phyloP scores from a whole-genome alignment of 1,140 invertebrate species.

The Hyles euphorbiae region DNA sequence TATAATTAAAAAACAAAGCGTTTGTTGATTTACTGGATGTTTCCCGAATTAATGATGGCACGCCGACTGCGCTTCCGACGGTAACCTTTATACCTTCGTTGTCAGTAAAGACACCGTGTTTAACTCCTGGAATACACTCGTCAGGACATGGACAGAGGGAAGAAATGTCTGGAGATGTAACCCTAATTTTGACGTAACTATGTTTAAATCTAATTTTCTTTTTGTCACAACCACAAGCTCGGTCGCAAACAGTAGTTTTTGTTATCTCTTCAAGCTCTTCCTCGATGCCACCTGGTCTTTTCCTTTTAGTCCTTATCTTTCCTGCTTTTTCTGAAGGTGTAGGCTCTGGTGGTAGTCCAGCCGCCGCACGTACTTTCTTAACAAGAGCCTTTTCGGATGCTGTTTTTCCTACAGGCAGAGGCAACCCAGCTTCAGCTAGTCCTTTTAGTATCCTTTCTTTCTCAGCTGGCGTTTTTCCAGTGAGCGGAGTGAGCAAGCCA shows the following conservation, averaged over 20 bases:
- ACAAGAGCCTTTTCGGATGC: slow-evolving; percentile 28
- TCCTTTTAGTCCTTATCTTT: slow-evolving; percentile 32
- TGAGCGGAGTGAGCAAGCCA: slow-evolving; percentile 23
- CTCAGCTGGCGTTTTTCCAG: slow-evolving; percentile 17
- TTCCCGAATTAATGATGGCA: slow-evolving; percentile 19
- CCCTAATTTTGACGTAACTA: slow-evolving; percentile 55
- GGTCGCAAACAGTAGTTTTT: slow-evolving; percentile 50
- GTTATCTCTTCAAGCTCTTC: slow-evolving; percentile 44
- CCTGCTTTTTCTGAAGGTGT: slow-evolving; percentile 26
- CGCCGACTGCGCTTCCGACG: slow-evolving; percentile 39
- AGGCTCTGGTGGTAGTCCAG: slow-evolving; percentile 8
- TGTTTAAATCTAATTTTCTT: slow-evolving; percentile 62
- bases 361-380: slow-evolving; percentile 20
- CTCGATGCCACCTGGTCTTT: slow-evolving; percentile 26
- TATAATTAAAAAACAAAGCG: no score
- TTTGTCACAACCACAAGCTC: slow-evolving; percentile 53
- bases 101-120: slow-evolving; percentile 47
- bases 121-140: slow-evolving; percentile 49
- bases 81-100: slow-evolving; percentile 57
- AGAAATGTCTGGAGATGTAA: slow-evolving; percentile 57
- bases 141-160: slow-evolving; percentile 47
- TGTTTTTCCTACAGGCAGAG: slow-evolving; percentile 25
- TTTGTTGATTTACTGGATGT: not conserved
- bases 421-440: slow-evolving; percentile 16
- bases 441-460: slow-evolving; percentile 34